Base-by-base conservation (phyloP, 2,888 invertebrate genomes). In the Agapostemon virescens region DNA sequence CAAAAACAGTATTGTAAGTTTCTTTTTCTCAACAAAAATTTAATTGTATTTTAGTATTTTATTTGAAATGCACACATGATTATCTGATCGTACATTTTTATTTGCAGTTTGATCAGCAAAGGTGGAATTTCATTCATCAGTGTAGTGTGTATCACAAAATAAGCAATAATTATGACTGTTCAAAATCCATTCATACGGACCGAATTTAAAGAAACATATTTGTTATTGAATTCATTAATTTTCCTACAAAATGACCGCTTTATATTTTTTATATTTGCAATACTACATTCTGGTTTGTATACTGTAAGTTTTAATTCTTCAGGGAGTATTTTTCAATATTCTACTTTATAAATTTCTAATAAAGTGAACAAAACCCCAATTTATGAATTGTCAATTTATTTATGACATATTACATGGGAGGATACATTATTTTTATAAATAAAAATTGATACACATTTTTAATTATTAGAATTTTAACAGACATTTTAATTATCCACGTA, bases 101-200 rank as follows among this genome's bases (percentile, higher is more conserved):
- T n/a, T 89, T 86, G 49, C 81, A 89, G 89, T 71, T 86, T 74
- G 86, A 86, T 45, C 81, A 79, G 63, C 88, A 87, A 40, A 86
- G 87, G 58, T 87, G 84, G 74, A 85, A 83, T 75, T 89, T 89
- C 66, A 85, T 89, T 68, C 83, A 86, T 61, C 86, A 87, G 61
- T 89, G 89, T 74, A 88, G 86, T n/a, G 81, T 83, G 30, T 83
- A 85, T 42, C 86, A 88, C 72, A 87, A 86, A 73, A 79, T 85
- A 52, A 84, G 82, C 66, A 86, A 84, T 45, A 72, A 78, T 63
- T 82, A 78, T 71, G 83, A 77, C 70, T 79, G 69, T 52, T 33
- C 33, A 30, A 66, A 30, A 45, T 13, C 38, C 20, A 15, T 52
- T 66, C 49, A 52, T 17, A 20, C 26, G 15, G 64, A 73, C 69